A percentile compares a stretch with the other conserved stretches of the same genome.
phyloP scores from a whole-genome alignment of 2,888 invertebrate species.

The Apomyelois bistriatella region DNA sequence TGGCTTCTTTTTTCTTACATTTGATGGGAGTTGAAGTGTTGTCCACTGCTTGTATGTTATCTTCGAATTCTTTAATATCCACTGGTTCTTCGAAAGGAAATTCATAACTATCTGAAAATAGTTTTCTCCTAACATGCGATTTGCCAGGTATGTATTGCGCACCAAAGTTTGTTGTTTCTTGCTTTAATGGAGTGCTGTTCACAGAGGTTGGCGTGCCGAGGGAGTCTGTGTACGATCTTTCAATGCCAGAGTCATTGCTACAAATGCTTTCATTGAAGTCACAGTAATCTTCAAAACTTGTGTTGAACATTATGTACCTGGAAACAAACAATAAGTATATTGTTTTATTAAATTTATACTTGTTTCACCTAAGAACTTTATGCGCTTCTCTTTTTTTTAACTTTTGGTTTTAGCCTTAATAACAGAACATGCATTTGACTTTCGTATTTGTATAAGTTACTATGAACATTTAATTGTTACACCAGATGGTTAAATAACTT shows the following conservation, averaged over 20 bases:
- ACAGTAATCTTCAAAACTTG: conserved; percentile 66
- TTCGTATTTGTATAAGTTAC: too few species aligned
- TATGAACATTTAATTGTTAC: neutral
- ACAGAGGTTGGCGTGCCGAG: conserved; percentile 40
- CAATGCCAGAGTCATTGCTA: conserved; percentile 90
- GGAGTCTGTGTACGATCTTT: conserved; percentile 73
- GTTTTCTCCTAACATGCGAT: conserved; percentile 59
- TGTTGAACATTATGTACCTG: conserved; percentile 59
- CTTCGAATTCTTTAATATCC: conserved; percentile 49
- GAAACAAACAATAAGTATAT: conserved; percentile 20
- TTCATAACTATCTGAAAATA: conserved; percentile 60
- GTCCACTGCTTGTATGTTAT: conserved; percentile 36
- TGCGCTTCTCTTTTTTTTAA: too few species aligned
- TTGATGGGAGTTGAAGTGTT: conserved; percentile 82
- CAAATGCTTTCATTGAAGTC: conserved; percentile 75
- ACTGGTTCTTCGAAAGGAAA: conserved; percentile 44
- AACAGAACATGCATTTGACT: too few species aligned
- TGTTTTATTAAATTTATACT: too few species aligned
- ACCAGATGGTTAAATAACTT: conserved; percentile 4
- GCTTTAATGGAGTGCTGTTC: conserved; percentile 54
- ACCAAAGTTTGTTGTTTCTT: conserved; percentile 50
- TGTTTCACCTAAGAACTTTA: too few species aligned
- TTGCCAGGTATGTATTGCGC: conserved; percentile 58
- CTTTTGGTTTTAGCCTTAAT: too few species aligned
- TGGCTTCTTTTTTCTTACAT: conserved; percentile 56